A percentile compares a stretch with the other conserved stretches of the same genome.
Conservation (phyloP, 2,888 invertebrate species). For the Clepsis dumicolana region DNA sequence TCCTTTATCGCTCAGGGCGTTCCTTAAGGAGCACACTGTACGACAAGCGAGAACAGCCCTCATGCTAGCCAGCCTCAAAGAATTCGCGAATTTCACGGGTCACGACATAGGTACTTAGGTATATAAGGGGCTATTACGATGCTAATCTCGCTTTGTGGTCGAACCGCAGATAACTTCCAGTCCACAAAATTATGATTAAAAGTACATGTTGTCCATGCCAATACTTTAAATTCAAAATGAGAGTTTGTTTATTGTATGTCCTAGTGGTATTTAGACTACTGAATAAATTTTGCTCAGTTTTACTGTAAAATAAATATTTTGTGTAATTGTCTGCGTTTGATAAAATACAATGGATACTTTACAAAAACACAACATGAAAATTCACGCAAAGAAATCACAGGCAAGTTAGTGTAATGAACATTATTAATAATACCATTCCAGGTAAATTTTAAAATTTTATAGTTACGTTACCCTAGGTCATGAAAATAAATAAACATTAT, state of each 20-base stretch:
- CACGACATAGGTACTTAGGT: not conserved
- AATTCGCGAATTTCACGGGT: slow-evolving; percentile 23
- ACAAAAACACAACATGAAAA: no score
- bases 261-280: no score
- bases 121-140: slow-evolving; percentile 18
- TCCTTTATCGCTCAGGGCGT: not conserved
- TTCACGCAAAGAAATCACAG: not conserved
- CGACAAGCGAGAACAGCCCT: not conserved
- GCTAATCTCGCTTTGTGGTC: slow-evolving; percentile 24
- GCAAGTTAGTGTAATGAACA: not conserved
- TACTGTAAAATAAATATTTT: no score
- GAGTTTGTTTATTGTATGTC: not conserved
- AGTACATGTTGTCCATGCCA: slow-evolving; percentile 4
- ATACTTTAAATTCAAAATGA: not conserved
- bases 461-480: no score
- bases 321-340: no score
- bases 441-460: no score
- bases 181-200: slow-evolving; percentile 11
- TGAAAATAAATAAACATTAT: no score
- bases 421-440: no score
- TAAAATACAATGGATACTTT: no score
- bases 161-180: slow-evolving; percentile 15
- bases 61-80: not conserved
- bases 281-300: no score
- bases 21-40: not conserved